Evolutionary conservation across 2,113 vertebrate genomes (phyloP), one percentile per base, ranked within the genome.

Genomic region (Pungitius pungitius): DNA sequence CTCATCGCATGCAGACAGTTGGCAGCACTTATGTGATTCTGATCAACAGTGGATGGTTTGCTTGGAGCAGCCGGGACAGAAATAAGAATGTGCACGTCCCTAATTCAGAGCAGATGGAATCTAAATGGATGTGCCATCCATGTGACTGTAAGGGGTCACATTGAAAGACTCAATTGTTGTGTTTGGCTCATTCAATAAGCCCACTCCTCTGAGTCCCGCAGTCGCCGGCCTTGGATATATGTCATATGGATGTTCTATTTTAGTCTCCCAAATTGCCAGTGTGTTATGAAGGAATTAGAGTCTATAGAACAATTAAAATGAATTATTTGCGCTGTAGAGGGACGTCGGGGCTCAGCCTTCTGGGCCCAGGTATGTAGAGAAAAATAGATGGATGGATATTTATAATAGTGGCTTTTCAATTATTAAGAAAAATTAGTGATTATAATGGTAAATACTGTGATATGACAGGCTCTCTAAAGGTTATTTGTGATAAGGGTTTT

Each of bases 21-120:
- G 82, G 80, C 83, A 82, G 60, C n/a, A 22, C 70, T 87, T 74
- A 59, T 71, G 75, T 68, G 87, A 86, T 80, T 86, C 66, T 75
- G 79, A 87, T 85, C 77, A 86, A 83, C 83, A 77, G 81, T 65
- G 42, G 62, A 85, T 85, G 85, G 87, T 90, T 88, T 81, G 84
- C 81, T 85, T 55, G 63, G 85, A 84, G 76, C 82, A 80, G 86
- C 82, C 57, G 63, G 74, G 69, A 78, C 69, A 66, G 77, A 84
- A 85, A 90, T 85, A 84, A 87, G 72, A 86, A 67, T 61, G 84
- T 82, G 84, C 73, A 70, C 78, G 67, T 89, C 72, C 73, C 80
- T 90, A 87, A 90, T 88, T 85, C 78, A 70, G 78, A 88, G 82
- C 89, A 92, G 89, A 90, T 91, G 91, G 90, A 88, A 87, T 79